Base-by-base conservation (phyloP, 2,113 vertebrate species). In the Hypanus sabinus region DNA sequence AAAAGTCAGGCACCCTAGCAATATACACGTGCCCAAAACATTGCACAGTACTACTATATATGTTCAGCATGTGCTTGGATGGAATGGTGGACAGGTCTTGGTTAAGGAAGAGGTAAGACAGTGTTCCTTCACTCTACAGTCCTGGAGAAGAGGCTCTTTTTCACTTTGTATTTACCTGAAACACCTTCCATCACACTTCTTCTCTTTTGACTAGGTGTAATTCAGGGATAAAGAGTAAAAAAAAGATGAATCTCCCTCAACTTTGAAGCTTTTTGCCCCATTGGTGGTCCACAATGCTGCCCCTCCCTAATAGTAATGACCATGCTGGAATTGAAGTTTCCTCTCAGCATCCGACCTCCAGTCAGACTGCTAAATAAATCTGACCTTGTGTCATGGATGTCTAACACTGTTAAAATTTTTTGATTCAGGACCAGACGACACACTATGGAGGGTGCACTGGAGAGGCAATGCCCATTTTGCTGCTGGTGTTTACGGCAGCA, bases 201-300 rank as follows among this genome's bases (percentile, higher is more conserved):
- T 87, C 55, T 83, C 11, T 87, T 87, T n/a, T n/a, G 11, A 87
- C 57, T 14, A 5, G 11, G 30, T 62, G 12, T 62, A 62, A 30
- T 87, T 87, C 55, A 30, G 57, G 83, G 27, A 85, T 12, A 0
- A 55, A 22, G 22, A 55, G 9, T 20, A 85, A 62, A 16, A n/a
- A 11, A 87, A 87, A 87, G 27, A 87, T 27, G 55, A 83, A 24
- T 16, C 33, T 85, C 7, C 55, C 57, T 60, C 57, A 62, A 0
- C 83, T 87, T 12, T 87, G n/a, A 87, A 87, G 11, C 83, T 87
- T 87, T 87, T 11, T 87, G 55, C 62, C 83, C 55, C 57, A n/a
- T 30, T 57, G 81, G 12, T 87, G 5, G n/a, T 65, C 30, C 30
- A 18, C 30, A 20, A n/a, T 20, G 5, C 27, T 65, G 30, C 57